Conservation (phyloP, 2,113 vertebrate genomes). For the Callipepla californica region DNA sequence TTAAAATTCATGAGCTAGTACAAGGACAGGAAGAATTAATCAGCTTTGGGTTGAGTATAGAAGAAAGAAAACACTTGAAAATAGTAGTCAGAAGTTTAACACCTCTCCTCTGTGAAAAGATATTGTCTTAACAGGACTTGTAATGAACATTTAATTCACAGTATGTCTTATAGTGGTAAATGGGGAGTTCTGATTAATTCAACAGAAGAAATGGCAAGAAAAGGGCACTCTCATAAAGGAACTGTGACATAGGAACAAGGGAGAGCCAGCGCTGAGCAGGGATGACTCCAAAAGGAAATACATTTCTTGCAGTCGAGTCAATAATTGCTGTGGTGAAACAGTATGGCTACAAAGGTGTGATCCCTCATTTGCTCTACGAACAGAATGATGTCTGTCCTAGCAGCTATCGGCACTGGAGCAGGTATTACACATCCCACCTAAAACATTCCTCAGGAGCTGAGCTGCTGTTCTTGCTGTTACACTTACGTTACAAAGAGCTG, state of each 20-base stretch:
- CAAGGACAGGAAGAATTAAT: conserved; percentile 67
- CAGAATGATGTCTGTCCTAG: accelerated
- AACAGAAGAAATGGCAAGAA: conserved; percentile 36
- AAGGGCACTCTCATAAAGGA: conserved; percentile 16
- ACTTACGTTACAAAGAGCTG: not conserved
- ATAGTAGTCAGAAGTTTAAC: conserved; percentile 63
- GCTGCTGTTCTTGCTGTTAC: not conserved
- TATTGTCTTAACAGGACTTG: conserved; percentile 57
- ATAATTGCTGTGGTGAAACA: not conserved
- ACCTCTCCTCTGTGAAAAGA: conserved; percentile 54
- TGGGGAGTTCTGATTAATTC: conserved; percentile 54
- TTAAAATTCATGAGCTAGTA: conserved; percentile 62
- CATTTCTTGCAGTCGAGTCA: not conserved
- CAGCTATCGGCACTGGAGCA: not conserved
- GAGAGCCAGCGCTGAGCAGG: not conserved
- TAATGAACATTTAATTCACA: conserved; percentile 70
- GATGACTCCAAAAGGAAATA: conserved; percentile 14
- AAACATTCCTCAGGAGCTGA: not conserved
- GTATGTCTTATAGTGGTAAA: conserved; percentile 16
- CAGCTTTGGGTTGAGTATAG: conserved; percentile 55
- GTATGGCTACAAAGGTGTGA: not conserved
- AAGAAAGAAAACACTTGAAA: conserved; percentile 67
- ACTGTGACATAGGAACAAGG: not conserved
- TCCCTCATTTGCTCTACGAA: not conserved
- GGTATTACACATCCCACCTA: not conserved